phyloP scores from a whole-genome alignment of 2,888 invertebrate species.

The Eilema sororculum region DNA sequence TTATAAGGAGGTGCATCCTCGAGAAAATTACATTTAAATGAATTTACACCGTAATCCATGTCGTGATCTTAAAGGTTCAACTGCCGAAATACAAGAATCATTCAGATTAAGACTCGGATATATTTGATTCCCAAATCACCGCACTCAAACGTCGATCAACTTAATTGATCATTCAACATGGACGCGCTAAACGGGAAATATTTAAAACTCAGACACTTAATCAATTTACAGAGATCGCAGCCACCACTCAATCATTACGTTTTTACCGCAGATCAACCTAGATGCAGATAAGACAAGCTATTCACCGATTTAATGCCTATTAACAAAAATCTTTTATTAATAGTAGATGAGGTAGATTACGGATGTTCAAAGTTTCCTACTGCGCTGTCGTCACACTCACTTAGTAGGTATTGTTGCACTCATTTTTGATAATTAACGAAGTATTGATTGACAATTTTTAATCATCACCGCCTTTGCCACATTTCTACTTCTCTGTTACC shows the following conservation, averaged over 20 bases:
- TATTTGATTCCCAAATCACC: constrained; percentile 59
- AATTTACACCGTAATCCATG: constrained; percentile 32
- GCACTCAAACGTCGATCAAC: constrained; percentile 76
- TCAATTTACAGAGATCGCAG: constrained; percentile 79
- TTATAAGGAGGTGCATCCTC: constrained; percentile 3
- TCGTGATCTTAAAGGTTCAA: constrained; percentile 20
- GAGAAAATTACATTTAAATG: constrained; percentile 27
- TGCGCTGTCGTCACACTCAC: too few relatives aligned
- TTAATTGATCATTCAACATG: constrained; percentile 80
- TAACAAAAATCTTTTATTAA: not conserved
- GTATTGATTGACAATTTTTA: too few relatives aligned
- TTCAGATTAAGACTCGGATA: constrained; percentile 55
- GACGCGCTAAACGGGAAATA: constrained; percentile 70
- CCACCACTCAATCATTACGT: constrained; percentile 72
- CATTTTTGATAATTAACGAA: too few relatives aligned
- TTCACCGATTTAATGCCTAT: constrained; percentile 28
- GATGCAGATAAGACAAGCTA: constrained; percentile 24
- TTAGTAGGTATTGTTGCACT: too few relatives aligned
- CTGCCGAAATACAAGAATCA: constrained; percentile 55
- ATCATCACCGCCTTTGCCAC: too few relatives aligned
- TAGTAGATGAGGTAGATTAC: not conserved
- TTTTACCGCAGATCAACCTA: constrained; percentile 43
- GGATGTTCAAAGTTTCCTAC: not conserved
- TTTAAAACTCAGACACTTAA: constrained; percentile 79
- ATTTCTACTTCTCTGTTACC: too few relatives aligned